Evolutionary conservation across 2,888 invertebrate species (phyloP).

Genomic region (Hypolimnas misippus): DNA sequence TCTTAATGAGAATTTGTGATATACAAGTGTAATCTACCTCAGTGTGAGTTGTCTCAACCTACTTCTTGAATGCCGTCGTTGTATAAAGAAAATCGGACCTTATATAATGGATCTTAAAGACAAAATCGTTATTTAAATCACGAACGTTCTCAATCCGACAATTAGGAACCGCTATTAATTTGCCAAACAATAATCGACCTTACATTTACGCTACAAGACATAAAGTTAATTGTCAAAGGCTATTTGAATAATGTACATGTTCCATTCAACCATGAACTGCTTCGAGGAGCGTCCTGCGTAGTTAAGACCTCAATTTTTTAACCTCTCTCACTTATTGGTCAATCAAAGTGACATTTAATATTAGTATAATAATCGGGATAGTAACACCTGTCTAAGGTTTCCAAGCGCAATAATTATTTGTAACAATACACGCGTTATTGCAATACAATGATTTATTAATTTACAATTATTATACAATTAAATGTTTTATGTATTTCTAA

Average conservation of each 20-base stretch:
- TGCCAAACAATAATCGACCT: slow-evolving; percentile 62
- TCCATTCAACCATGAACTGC: slow-evolving; percentile 83
- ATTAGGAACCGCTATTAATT: slow-evolving; percentile 69
- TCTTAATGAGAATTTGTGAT: slow-evolving; percentile 79
- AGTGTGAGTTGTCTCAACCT: slow-evolving; percentile 81
- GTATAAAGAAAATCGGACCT: slow-evolving; percentile 65
- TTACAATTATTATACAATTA: background rate
- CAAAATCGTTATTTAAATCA: slow-evolving; percentile 62
- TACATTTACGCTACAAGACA: slow-evolving; percentile 55
- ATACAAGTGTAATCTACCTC: slow-evolving; percentile 69
- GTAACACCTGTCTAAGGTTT: background rate
- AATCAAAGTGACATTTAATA: slow-evolving; percentile 75
- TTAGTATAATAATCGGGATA: slow-evolving; percentile 55
- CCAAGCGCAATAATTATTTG: background rate
- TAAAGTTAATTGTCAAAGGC: slow-evolving; percentile 51
- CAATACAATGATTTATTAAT: background rate
- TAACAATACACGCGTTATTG: background rate
- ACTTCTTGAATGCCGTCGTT: slow-evolving; percentile 75
- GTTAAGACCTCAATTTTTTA: slow-evolving; percentile 82
- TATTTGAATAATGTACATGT: slow-evolving; percentile 72
- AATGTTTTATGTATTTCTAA: background rate
- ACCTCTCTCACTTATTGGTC: slow-evolving; percentile 80
- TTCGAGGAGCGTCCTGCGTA: slow-evolving; percentile 78
- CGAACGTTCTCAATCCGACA: slow-evolving; percentile 75
- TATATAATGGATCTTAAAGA: slow-evolving; percentile 65